These are phyloP conservation scores for Apodemus agrarius DNA, from an alignment of 2,797 vertebrate species.

Conservation along the genomic window DNA sequence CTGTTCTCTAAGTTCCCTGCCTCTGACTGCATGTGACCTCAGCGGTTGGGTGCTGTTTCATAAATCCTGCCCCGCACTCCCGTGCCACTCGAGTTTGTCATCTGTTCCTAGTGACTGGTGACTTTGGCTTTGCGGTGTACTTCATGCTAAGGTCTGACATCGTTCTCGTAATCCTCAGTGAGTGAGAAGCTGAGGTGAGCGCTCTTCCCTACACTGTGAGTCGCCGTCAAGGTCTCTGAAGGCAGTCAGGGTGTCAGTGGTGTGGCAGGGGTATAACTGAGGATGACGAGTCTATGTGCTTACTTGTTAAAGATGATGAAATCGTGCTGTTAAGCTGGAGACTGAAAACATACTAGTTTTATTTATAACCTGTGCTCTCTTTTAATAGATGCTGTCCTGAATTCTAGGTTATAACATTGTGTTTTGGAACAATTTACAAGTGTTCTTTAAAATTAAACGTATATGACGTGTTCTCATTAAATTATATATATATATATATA, in stretches of 20 bases:
- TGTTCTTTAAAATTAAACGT: background rate
- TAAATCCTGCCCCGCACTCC: constrained; percentile 27
- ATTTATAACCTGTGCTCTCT: constrained; percentile 19
- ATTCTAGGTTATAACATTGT: background rate
- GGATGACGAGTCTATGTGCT: background rate
- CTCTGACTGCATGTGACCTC: background rate
- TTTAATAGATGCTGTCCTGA: constrained; percentile 32
- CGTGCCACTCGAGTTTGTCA: background rate
- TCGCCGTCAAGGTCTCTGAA: background rate
- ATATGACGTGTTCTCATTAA: background rate
- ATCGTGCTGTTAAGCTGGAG: background rate
- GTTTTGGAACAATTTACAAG: constrained; percentile 27
- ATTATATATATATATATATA: background rate
- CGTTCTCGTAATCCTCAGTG: background rate
- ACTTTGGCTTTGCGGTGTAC: background rate
- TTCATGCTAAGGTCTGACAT: background rate
- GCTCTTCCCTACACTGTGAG: background rate
- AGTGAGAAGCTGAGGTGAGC: background rate
- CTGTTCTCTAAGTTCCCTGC: constrained; percentile 8
- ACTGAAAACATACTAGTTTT: background rate
- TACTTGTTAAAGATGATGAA: background rate
- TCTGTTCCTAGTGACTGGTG: background rate
- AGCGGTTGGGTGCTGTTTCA: constrained; percentile 13
- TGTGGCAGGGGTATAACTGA: background rate
- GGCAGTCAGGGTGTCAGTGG: background rate